Base-by-base conservation (phyloP, 2,888 invertebrate species). In the Yponomeuta sedellus region DNA sequence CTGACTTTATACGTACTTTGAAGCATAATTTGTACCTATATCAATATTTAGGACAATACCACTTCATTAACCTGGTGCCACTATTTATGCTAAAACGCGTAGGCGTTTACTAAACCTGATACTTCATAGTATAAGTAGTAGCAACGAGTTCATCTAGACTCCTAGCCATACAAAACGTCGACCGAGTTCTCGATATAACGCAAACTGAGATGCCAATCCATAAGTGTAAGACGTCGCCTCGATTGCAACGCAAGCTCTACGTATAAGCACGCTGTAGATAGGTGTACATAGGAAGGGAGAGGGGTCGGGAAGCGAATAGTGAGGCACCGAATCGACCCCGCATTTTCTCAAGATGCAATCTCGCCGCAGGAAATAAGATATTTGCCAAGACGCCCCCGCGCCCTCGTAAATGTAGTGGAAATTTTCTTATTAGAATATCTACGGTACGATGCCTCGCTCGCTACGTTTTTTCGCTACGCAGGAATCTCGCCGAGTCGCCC, bases 321-420 rank as follows among this genome's bases (percentile, higher is more conserved):
- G 83, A 85, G 82, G 78, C 75, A 79, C 80, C 77, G 81, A 83
- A 81, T 82, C 86, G 83, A 88, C 88, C 88, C 88, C 88, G 87
- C 88, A 88, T 88, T 90, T 91, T 91, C 91, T 90, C 89, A 89
- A 91, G 91, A 91, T 91, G 91, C 92, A 91, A 92, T 91, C 91
- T 91, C 88, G 87, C 86, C 86, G 80, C 89, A 91, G 91, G 92
- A 91, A 92, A 91, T 92, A 91, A 91, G 91, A 91, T 91, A 91
- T 92, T 91, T 91, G 91, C 91, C 82, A 86, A 91, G 92, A 91
- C 91, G 92, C 91, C 34, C n/a, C 71, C 87, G 88, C 91, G 88
- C 84, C 85, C 84, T 85, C 87, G 88, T 91, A 91, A 91, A 91
- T 88, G 89, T 93, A 93, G 86, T 92, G 91, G 91, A 91, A 91